Evolutionary conservation across 2,113 vertebrate genomes (phyloP), one percentile per base, ranked within the genome.

Genomic region (Macheiramphus alcinus): DNA sequence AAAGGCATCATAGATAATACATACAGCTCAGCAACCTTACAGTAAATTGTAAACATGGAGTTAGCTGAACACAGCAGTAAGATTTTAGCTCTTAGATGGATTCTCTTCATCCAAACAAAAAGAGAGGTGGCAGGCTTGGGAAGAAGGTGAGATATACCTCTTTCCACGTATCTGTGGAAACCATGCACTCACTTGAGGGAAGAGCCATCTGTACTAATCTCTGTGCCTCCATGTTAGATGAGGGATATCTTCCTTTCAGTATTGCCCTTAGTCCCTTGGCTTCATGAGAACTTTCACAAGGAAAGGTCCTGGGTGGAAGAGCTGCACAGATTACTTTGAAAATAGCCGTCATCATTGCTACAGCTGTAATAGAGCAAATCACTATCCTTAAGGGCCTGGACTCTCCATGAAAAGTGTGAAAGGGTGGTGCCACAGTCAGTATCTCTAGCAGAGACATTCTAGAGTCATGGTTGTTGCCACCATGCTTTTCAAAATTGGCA

Each of bases 181-280:
- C 11, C 34, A 20, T 8, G 3, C 19, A 38, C 10, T 45, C 25
- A 22, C 5, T 9, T 47, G 14, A 63, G 34, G 45, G 61, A 67
- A 62, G 38, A 79, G 32, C n/a, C 42, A 8, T 16, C 53, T 58
- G 11, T 71, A 13, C 23, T 17, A 13, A 72, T 67, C 32, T 47
- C 31, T 66, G 36, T 92, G 47, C 25, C 32, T 53, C 23, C 47
- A 15, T 73, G 31, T 48, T 61, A 47, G 21, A 9, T 52, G 22
- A 11, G 31, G 18, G 16, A 2, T 48, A 22, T 13, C 50, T 59
- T 80, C 17, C 13, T 61, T 68, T 45, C 42, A 19, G 36, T 22
- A 26, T 45, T 2, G 1, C 20, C 8, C 29, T 52, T 74, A 38
- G 25, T 67, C 13, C 11, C 0, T 0, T 19, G 50, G 9, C 52